Percentiles rank a stretch among this genome's conserved stretches.
These are phyloP conservation scores for Vanessa atalanta DNA, from an alignment of 1,140 invertebrate genomes.

Conservation along the genomic window DNA sequence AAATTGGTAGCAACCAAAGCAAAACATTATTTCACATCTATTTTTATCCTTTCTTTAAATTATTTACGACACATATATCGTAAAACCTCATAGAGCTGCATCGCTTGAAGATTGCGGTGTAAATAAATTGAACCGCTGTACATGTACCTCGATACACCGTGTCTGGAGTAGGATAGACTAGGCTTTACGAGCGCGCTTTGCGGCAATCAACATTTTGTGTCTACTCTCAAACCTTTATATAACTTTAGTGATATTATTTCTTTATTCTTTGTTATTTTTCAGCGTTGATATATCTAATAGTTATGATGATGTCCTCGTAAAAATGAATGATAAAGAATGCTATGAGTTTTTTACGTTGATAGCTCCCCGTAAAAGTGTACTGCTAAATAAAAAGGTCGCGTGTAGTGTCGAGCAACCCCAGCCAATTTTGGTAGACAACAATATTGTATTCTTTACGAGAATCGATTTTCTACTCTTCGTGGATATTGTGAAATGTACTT, in stretches of 20 bases:
- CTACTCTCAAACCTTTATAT: not conserved
- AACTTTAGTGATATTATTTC: not conserved
- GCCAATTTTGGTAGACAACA: not conserved
- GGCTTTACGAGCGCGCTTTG: not conserved
- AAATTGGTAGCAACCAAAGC: too few species aligned
- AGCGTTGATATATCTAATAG: too few species aligned
- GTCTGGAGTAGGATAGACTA: too few species aligned
- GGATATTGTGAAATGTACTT: not conserved
- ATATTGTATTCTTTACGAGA: slow-evolving; percentile 4
- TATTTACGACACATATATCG: too few species aligned
- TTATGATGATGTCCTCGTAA: too few species aligned
- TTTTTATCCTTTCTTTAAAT: too few species aligned
- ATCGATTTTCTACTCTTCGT: not conserved
- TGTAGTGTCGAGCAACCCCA: not conserved
- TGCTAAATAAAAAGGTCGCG: slow-evolving; percentile 2
- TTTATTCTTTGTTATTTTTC: not conserved
- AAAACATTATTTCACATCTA: too few species aligned
- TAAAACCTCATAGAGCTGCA: too few species aligned
- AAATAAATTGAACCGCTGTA: too few species aligned
- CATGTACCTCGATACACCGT: not conserved
- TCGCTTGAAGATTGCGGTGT: too few species aligned
- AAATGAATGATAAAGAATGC: not conserved
- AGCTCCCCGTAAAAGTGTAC: not conserved
- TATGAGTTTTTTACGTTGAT: not conserved
- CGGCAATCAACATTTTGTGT: not conserved